These are phyloP conservation scores for Ips nitidus DNA, from an alignment of 1,140 invertebrate genomes.

Conservation along the genomic window DNA sequence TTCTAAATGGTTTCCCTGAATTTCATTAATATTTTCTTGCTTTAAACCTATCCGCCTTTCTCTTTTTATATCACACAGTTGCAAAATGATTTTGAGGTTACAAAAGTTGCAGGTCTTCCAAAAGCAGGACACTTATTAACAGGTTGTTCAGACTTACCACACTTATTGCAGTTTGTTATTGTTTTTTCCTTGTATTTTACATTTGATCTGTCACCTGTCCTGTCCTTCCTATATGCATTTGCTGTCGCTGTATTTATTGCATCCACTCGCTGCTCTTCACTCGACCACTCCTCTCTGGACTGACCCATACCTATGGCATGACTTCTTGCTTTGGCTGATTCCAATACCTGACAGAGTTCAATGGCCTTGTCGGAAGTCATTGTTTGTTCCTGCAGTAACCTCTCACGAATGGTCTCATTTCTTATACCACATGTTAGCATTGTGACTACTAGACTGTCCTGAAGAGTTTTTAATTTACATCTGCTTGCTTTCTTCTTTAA, in stretches of 20 bases:
- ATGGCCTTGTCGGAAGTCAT: background rate
- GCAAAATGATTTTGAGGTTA: too few relatives aligned
- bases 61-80: too few relatives aligned
- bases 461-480: background rate
- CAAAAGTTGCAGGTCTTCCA: too few relatives aligned
- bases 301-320: background rate
- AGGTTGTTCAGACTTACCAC: too few relatives aligned
- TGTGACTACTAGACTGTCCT: constrained; percentile 9
- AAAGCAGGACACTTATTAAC: too few relatives aligned
- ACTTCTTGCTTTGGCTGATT: background rate
- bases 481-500: too few relatives aligned
- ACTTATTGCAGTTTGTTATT: background rate
- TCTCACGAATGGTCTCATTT: background rate
- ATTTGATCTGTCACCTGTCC: background rate
- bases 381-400: background rate
- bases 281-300: background rate
- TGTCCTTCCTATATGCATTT: background rate
- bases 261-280: background rate
- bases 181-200: background rate
- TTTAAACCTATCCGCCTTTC: too few relatives aligned
- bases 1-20: too few relatives aligned
- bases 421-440: constrained; percentile 8
- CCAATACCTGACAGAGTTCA: background rate
- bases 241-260: background rate
- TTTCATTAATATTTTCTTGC: too few relatives aligned